A percentile compares a stretch with the other conserved stretches of the same genome.
Evolutionary conservation across 2,888 invertebrate genomes (phyloP).

Genomic region (Suillia variegata): DNA sequence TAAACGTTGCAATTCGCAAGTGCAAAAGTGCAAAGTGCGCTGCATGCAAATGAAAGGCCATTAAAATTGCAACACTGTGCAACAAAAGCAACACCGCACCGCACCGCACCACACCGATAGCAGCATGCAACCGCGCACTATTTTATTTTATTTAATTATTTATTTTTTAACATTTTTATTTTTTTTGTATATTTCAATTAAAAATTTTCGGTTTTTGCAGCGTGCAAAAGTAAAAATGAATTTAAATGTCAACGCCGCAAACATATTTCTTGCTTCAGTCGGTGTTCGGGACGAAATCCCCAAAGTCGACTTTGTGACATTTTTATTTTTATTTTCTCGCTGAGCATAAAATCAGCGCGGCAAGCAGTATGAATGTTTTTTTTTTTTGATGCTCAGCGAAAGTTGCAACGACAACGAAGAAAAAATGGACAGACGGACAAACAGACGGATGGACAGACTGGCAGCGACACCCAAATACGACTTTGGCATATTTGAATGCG

Average conservation of each 20-base stretch:
- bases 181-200: no score
- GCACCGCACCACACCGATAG: neutral
- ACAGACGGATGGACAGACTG: neutral
- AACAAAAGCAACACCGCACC: constrained; percentile 1
- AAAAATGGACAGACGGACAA: neutral
- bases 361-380: no score
- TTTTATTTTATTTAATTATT: neutral
- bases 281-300: no score
- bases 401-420: neutral
- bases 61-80: constrained; percentile 36
- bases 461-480: neutral
- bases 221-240: no score
- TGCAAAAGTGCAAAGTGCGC: neutral
- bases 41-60: constrained; percentile 41
- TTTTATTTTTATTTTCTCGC: no score
- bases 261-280: no score
- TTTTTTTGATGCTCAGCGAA: neutral
- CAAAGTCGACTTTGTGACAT: no score
- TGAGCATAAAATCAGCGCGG: no score
- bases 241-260: no score
- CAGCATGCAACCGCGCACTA: neutral
- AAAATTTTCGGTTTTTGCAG: no score
- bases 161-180: no score
- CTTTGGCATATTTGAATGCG: neutral
- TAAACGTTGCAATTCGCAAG: neutral